Evolutionary conservation across 2,113 vertebrate genomes (phyloP).

Genomic region (western clawed frog (Xenopus tropicalis)): UCB_Xtro_10.0 CM004443.2:197411001-197411500

Average conservation of each 20-base stretch:
- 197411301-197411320: conserved; percentile 29
- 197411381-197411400: conserved; percentile 26
- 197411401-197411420: conserved; percentile 19
- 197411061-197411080: conserved; percentile 3
- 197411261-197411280: conserved; percentile 31
- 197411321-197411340: conserved; percentile 17
- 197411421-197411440: conserved; percentile 17
- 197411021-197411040: background rate
- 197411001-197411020: too few species aligned
- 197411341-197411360: conserved; percentile 43
- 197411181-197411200: conserved; percentile 35
- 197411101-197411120: background rate
- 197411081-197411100: background rate
- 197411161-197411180: conserved; percentile 5
- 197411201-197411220: conserved; percentile 2
- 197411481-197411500: conserved; percentile 13
- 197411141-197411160: background rate
- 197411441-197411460: conserved; percentile 24
- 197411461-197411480: conserved; percentile 30
- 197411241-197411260: conserved; percentile 37
- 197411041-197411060: background rate
- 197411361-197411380: conserved; percentile 7
- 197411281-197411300: conserved; percentile 15
- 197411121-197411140: conserved; percentile 31
- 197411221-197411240: conserved; percentile 22